A percentile compares a stretch with the other conserved stretches of the same genome.
Evolutionary conservation across 2,113 vertebrate genomes (phyloP).

Genomic region (Gopherus flavomarginatus): DNA sequence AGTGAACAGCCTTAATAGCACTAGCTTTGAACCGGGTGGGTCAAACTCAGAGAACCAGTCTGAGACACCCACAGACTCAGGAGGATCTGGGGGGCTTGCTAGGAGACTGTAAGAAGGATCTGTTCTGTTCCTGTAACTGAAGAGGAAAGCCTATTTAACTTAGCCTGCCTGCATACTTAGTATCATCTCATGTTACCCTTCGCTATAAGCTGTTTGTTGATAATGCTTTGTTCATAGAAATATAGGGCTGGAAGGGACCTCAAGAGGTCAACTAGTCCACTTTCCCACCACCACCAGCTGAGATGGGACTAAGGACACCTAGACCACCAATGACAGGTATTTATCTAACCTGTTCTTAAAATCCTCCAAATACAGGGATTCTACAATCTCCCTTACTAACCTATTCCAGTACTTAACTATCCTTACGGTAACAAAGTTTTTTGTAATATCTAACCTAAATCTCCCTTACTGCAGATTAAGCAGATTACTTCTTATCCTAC

Average conservation of each 20-base stretch:
- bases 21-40: neutral
- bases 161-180: neutral
- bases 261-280: neutral
- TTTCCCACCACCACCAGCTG: neutral
- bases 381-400: no score
- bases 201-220: neutral
- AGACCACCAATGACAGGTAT: neutral
- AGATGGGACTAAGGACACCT: neutral
- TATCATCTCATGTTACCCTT: neutral
- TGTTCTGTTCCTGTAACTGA: neutral
- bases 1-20: neutral
- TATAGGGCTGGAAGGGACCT: neutral
- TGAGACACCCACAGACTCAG: neutral
- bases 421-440: no score
- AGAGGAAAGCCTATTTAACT: neutral
- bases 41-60: neutral
- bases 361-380: neutral
- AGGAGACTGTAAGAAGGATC: neutral
- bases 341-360: neutral
- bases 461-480: no score
- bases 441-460: no score
- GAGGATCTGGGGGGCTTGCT: neutral
- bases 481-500: no score
- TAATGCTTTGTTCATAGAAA: neutral
- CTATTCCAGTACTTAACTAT: no score